phyloP scores from a whole-genome alignment of 2,888 invertebrate species.

The Marronus borbonicus region DNA sequence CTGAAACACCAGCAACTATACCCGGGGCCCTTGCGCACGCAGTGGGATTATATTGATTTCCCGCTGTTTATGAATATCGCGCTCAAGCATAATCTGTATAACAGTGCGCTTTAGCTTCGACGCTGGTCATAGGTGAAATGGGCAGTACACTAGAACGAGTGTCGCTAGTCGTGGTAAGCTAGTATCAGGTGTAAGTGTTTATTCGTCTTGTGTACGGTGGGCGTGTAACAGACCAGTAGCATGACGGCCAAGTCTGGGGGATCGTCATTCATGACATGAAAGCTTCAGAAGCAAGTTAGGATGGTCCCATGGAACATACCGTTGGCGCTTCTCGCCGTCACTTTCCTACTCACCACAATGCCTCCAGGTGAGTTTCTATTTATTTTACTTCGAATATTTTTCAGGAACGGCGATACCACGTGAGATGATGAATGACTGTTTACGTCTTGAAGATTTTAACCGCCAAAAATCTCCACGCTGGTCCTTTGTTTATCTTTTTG shows the following conservation, averaged over 20 bases:
- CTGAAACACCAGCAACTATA: constrained; percentile 72
- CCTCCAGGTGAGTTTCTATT: constrained; percentile 65
- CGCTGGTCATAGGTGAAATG: constrained; percentile 63
- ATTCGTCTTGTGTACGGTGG: constrained; percentile 58
- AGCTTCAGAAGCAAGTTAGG: constrained; percentile 65
- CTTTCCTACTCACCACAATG: constrained; percentile 68
- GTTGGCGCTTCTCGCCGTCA: constrained; percentile 68
- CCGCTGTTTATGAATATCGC: constrained; percentile 54
- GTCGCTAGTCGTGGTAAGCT: constrained; percentile 65
- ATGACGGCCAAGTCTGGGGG: constrained; percentile 69
- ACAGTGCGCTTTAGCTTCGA: constrained; percentile 57
- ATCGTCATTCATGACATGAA: constrained; percentile 66
- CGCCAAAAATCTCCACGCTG: constrained; percentile 30
- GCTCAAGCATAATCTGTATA: constrained; percentile 57
- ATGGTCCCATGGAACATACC: constrained; percentile 65
- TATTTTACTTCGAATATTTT: background rate
- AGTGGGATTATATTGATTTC: constrained; percentile 60
- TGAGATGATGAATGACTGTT: constrained; percentile 1
- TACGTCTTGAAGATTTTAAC: constrained; percentile 1
- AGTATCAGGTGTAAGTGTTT: constrained; percentile 63
- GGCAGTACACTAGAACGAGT: constrained; percentile 64
- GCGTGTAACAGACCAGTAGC: constrained; percentile 61
- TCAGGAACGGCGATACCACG: background rate
- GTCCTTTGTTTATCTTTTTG: constrained; percentile 45
- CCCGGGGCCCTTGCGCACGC: constrained; percentile 71